phyloP scores from a whole-genome alignment of 2,113 vertebrate species.

The Acrocephalus kingi region DNA sequence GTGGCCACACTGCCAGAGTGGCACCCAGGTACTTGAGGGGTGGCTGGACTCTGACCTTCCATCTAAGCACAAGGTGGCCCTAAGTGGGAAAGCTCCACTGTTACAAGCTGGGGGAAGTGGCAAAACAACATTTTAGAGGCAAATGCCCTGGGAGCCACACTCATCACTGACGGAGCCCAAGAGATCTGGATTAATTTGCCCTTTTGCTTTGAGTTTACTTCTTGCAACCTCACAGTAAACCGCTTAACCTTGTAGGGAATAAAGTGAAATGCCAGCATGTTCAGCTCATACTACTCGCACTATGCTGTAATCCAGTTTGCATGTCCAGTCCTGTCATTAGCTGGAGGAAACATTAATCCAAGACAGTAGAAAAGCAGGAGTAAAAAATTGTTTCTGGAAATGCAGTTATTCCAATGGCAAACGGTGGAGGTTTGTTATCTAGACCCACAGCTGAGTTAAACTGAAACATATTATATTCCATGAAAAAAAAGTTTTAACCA shows the following conservation, averaged over 20 bases:
- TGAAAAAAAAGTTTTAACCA: conserved; percentile 38
- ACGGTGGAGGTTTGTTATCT: not conserved
- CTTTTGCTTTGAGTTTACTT: not conserved
- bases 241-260: not conserved
- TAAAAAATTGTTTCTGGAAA: conserved; percentile 55
- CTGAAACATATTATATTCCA: conserved; percentile 52
- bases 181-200: not conserved
- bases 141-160: not conserved
- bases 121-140: not conserved
- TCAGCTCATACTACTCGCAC: conserved; percentile 14
- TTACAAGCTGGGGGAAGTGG: fast-evolving
- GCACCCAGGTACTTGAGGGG: not conserved
- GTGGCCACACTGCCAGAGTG: fast-evolving
- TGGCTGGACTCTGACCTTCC: not conserved
- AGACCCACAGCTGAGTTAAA: conserved; percentile 54
- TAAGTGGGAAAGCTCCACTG: not conserved
- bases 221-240: not conserved
- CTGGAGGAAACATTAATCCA: conserved; percentile 32
- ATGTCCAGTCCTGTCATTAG: conserved; percentile 55
- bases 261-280: not conserved
- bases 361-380: conserved; percentile 33
- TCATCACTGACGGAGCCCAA: not conserved
- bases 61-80: fast-evolving
- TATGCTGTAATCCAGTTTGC: conserved; percentile 37
- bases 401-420: conserved; percentile 33